Conservation (phyloP, 64 coral and sea anemone species). For the Montipora cactus region DNA sequence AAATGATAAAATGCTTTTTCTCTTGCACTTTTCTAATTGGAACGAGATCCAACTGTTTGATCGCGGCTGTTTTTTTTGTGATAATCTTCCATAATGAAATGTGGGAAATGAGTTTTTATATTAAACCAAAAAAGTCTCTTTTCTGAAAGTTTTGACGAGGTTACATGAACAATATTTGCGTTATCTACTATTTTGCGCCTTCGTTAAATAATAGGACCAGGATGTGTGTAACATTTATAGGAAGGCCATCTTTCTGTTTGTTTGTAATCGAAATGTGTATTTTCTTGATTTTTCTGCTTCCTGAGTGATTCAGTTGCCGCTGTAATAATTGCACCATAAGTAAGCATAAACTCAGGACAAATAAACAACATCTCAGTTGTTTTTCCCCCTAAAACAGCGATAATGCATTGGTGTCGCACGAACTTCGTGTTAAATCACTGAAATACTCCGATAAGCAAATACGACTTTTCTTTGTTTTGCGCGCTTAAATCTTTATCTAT, state of each 20-base stretch:
- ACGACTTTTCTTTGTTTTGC: neutral
- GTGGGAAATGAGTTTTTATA: no score
- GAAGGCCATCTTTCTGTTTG: neutral
- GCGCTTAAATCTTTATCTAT: neutral
- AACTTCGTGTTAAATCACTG: neutral
- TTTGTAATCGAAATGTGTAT: neutral
- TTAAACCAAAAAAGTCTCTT: no score
- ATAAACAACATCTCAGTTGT: conserved; percentile 11
- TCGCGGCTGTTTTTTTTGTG: no score
- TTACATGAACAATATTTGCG: neutral
- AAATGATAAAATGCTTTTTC: neutral
- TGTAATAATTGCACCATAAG: neutral
- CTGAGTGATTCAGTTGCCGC: neutral
- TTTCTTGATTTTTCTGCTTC: neutral
- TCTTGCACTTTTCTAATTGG: no score
- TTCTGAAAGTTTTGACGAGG: neutral
- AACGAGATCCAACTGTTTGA: no score
- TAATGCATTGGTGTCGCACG: neutral
- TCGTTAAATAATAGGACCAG: no score
- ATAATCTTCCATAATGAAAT: no score
- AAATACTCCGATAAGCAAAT: neutral
- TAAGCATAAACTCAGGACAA: neutral
- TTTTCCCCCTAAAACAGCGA: neutral
- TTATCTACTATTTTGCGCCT: no score
- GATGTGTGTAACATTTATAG: neutral